Evolutionary conservation across 1,140 invertebrate genomes (phyloP).

Genomic region (Lepidurus packardi): DNA sequence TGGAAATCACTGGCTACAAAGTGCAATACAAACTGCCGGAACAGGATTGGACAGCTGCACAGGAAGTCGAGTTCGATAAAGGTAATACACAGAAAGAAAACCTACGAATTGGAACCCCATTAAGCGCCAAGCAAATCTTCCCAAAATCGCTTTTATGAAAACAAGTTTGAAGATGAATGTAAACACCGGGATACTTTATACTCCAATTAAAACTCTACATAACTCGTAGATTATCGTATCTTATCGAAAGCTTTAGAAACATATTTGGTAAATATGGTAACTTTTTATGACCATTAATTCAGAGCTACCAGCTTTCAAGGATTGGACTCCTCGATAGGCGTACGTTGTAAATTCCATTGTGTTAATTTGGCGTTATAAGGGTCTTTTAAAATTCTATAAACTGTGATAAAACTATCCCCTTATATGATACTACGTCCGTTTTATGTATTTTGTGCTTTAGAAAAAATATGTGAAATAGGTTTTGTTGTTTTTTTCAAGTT

Average conservation of each 20-base stretch:
- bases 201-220: neutral
- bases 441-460: too few species aligned
- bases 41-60: constrained; percentile 37
- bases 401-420: too few species aligned
- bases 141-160: neutral
- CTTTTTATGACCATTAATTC: too few species aligned
- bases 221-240: neutral
- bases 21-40: constrained; percentile 38
- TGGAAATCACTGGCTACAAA: constrained; percentile 37
- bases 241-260: constrained; percentile 21
- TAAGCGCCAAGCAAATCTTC: neutral
- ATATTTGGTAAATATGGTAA: neutral
- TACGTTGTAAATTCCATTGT: too few species aligned
- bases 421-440: too few species aligned
- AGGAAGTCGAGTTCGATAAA: constrained; percentile 36
- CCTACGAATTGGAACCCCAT: neutral
- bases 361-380: too few species aligned
- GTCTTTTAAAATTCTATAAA: too few species aligned
- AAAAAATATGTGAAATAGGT: too few species aligned
- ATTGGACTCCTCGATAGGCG: too few species aligned
- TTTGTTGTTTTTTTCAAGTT: constrained; percentile 22
- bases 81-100: constrained; percentile 31
- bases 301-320: too few species aligned
- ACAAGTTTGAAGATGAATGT: neutral
- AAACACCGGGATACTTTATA: neutral